A percentile compares a stretch with the other conserved stretches of the same genome.
Conservation (phyloP, 2,888 invertebrate genomes). For the Anoplius nigerrimus region DNA sequence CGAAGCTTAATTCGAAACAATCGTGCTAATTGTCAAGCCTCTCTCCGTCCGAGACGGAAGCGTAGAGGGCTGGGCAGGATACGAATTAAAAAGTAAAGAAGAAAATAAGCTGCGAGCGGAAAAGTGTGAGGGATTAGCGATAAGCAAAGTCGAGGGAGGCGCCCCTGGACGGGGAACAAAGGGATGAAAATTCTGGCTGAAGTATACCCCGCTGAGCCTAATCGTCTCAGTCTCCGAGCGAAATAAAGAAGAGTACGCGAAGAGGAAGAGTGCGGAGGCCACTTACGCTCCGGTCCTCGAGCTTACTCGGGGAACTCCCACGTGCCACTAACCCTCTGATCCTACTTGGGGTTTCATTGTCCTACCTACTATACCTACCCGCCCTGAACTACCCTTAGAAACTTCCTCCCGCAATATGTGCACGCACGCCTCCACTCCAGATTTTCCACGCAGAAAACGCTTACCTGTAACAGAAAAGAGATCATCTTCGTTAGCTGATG, state of each 20-base stretch:
- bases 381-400: constrained; percentile 47
- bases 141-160: constrained; percentile 47
- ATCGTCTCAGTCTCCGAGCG: constrained; percentile 45
- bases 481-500: background rate
- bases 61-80: too few species aligned
- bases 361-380: constrained; percentile 24
- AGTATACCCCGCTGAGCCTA: constrained; percentile 45
- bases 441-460: constrained; percentile 27
- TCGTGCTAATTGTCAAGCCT: too few species aligned
- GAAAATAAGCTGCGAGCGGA: constrained; percentile 40
- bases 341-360: constrained; percentile 57
- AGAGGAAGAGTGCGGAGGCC: constrained; percentile 35
- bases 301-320: constrained; percentile 13
- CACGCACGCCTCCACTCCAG: constrained; percentile 25
- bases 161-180: constrained; percentile 39
- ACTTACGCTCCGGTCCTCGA: constrained; percentile 42
- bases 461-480: constrained; percentile 57
- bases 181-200: constrained; percentile 47
- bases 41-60: too few species aligned
- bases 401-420: constrained; percentile 27
- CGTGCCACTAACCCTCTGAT: constrained; percentile 51
- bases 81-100: constrained; percentile 4
- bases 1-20: too few species aligned
- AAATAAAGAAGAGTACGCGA: constrained; percentile 45
- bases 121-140: constrained; percentile 54